Evolutionary conservation across 2,797 vertebrate genomes (phyloP), one percentile per base, ranked within the genome.

Genomic region (Neosalanx taihuensis): DNA sequence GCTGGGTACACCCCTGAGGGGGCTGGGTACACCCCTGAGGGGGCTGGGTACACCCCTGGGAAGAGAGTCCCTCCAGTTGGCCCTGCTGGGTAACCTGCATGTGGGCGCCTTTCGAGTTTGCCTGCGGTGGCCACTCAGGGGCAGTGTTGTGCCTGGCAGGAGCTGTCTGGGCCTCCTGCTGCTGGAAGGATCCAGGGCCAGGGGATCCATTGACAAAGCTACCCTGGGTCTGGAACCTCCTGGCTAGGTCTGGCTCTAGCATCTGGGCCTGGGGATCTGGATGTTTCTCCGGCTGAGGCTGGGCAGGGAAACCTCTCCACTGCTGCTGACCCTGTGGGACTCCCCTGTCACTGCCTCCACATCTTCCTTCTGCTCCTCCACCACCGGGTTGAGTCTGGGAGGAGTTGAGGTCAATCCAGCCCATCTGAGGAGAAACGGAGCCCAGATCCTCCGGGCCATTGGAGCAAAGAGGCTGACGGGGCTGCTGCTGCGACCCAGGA

Each of bases 331-430:
- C 84, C 74, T 87, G 86, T 74, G 75, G 83, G 18, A 17, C 51
- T 56, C 51, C 51, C 5, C 17, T 4, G 18, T n/a, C 51, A 4
- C 51, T n/a, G 15, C 51, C 51, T 56, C 51, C 15, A 18, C 51
- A 17, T 18, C 51, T 17, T 56, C 51, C 51, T 56, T 15, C 51
- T 13, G 10, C 49, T 51, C 49, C 46, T 49, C 9, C 9, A 41
- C 37, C 9, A 12, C 37, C 10, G 7, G 37, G 86, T 64, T 85
- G 77, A 73, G 90, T 90, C 72, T 84, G 92, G 66, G 91, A 83
- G 70, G 92, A 86, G 83, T 93, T 94, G 74, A 93, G 77, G 80
- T 95, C 93, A 75, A 92, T 94, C 96, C 95, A 98, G 57, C 86
- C 88, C 68, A 91, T 84, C 78, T 94, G 93, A 64, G 88, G 74